These are phyloP conservation scores for Callaeas wilsoni DNA, from an alignment of 2,113 vertebrate genomes.

Conservation along the genomic window DNA sequence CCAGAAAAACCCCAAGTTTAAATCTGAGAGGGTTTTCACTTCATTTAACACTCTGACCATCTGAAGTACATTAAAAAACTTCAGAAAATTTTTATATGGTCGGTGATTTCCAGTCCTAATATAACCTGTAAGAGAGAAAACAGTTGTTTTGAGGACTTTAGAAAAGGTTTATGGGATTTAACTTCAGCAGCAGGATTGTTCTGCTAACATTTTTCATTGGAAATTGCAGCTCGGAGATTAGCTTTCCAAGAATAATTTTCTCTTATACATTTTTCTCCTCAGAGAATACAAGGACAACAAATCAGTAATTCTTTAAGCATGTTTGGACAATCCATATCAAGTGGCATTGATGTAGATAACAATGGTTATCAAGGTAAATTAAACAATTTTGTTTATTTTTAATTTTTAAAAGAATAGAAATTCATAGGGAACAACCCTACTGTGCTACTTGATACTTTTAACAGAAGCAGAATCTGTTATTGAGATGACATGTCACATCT, in stretches of 20 bases:
- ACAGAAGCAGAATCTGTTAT: not conserved
- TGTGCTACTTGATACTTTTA: not conserved
- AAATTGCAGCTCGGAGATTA: not conserved
- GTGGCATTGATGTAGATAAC: conserved; percentile 80
- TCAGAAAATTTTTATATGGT: not conserved
- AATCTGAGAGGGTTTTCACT: not conserved
- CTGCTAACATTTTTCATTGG: not conserved
- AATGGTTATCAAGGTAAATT: conserved; percentile 84
- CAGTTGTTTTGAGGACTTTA: not conserved
- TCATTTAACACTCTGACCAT: not conserved
- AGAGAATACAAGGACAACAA: conserved; percentile 80
- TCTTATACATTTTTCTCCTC: not conserved
- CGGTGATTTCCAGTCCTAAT: not conserved
- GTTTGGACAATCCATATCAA: conserved; percentile 87
- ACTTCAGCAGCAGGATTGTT: not conserved
- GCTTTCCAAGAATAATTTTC: not conserved
- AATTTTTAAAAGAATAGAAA: not conserved
- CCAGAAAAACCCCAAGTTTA: not conserved
- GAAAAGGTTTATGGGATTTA: not conserved
- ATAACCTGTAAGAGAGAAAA: not conserved
- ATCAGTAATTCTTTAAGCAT: conserved; percentile 75
- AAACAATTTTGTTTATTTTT: not conserved
- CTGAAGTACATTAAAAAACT: not conserved
- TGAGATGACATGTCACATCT: not conserved
- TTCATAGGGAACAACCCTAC: not conserved